Evolutionary conservation across 2,113 vertebrate species (phyloP).

Genomic region (Dasyurus viverrinus): DNA sequence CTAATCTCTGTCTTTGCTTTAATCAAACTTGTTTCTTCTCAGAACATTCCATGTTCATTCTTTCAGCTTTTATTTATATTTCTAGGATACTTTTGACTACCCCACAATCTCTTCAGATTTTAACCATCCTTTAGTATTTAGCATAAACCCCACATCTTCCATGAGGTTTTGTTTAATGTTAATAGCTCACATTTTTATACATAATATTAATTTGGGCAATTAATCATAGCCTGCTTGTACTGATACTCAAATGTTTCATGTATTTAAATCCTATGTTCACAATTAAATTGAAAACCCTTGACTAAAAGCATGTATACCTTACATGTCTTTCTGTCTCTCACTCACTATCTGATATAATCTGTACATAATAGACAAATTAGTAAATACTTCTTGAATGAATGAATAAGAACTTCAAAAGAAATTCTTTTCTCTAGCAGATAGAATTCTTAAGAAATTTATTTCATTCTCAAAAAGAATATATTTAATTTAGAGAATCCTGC

Average conservation of each 20-base stretch:
- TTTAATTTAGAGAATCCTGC: neutral
- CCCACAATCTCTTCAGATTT: neutral
- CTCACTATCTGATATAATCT: neutral
- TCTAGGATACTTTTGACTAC: neutral
- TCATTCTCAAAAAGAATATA: neutral
- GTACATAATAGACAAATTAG: neutral
- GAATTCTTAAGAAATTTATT: neutral
- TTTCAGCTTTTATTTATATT: neutral
- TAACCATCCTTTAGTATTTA: neutral
- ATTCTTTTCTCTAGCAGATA: neutral
- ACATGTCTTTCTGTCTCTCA: neutral
- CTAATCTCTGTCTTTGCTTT: neutral
- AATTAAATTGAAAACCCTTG: neutral
- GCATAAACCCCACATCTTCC: neutral
- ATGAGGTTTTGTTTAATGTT: neutral
- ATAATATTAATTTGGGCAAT: neutral
- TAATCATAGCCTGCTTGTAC: neutral
- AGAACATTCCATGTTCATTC: neutral
- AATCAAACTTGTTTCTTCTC: neutral
- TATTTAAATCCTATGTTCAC: neutral
- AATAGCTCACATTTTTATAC: neutral
- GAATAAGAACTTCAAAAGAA: neutral
- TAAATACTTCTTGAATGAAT: neutral
- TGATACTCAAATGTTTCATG: neutral
- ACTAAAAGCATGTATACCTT: neutral